Base-by-base conservation (phyloP, 1,140 invertebrate genomes). In the Drosophila pectinifera region DNA sequence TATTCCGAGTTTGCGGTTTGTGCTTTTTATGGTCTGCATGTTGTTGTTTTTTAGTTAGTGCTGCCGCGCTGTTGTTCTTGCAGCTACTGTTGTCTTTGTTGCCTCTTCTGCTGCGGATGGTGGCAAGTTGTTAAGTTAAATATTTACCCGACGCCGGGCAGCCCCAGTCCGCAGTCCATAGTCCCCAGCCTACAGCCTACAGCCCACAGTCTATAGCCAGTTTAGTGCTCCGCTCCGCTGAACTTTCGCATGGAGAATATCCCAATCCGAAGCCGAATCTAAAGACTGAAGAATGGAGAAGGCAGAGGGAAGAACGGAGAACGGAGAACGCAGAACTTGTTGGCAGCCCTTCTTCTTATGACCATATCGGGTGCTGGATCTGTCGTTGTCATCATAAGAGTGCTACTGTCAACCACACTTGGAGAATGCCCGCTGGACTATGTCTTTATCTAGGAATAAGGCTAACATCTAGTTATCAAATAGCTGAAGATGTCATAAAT, bases 111-210 rank as follows among this genome's bases (percentile, higher is more conserved):
- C 73, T 69, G 58, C 73, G 53, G 77, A 74, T 49, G 77, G 73
- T 76, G 80, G 70, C 81, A 58, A 86, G 78, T 86, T 86, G 83
- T 88, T 79, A 86, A 86, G 63, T 88, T 80, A 88, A 88, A 88
- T 88, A 88, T 88, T 88, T 88, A 86, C 56, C 58, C 76, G 58
- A 63, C 61, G 56, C 81, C 55, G 69, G 63, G 58, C 64, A 64
- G 28, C 16, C 28, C 28, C 2, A 31, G 28, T 31, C 28, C 28
- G 7, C 26, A 28, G 26, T 8, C 26, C 26, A n/a, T 4, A 22
- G 22, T 22, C 16, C 28, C 8, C 8, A 31, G 28, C 10, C 13
- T 8, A 3, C 26, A 28, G 26, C 7, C 26, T 7, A 28, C 26
- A 28, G 26, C 16, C 26, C 26, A 49, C 48, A 34, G 36, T 14